A percentile compares a stretch with the other conserved stretches of the same genome.
phyloP scores from a whole-genome alignment of 2,113 vertebrate species.

The Chaetura pelagica region DNA sequence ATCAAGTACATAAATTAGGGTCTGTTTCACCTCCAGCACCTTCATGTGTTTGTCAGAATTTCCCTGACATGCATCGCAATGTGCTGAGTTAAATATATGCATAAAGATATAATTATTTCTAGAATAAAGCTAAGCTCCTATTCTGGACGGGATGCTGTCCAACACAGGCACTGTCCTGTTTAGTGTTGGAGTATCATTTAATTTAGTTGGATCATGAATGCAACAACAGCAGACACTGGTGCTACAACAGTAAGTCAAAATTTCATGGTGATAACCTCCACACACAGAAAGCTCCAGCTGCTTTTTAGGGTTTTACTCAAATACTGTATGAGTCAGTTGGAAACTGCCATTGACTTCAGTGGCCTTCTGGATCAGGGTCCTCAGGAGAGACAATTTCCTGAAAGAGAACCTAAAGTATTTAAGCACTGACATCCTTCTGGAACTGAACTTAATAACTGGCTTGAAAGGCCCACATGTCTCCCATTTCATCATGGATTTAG shows the following conservation, averaged over 20 bases:
- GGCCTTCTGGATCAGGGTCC: neutral
- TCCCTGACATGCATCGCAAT: neutral
- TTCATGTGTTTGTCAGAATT: neutral
- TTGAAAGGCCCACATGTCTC: neutral
- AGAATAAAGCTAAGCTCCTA: neutral
- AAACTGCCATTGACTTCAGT: neutral
- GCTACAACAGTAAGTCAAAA: neutral
- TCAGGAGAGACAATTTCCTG: neutral
- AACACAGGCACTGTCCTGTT: neutral
- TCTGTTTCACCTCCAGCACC: neutral
- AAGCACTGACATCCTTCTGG: neutral
- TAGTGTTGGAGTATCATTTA: neutral
- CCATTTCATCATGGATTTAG: neutral
- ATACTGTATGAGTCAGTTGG: neutral
- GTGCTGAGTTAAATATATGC: neutral
- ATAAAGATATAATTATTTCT: neutral
- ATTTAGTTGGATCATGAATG: neutral
- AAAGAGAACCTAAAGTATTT: neutral
- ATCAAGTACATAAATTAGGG: neutral
- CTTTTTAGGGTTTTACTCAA: neutral
- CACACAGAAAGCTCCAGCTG: neutral
- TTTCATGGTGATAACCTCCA: neutral
- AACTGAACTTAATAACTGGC: neutral
- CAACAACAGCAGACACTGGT: neutral
- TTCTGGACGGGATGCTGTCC: neutral